Base-by-base conservation (phyloP, 1,140 invertebrate species). In the Heterodera carotae region DNA sequence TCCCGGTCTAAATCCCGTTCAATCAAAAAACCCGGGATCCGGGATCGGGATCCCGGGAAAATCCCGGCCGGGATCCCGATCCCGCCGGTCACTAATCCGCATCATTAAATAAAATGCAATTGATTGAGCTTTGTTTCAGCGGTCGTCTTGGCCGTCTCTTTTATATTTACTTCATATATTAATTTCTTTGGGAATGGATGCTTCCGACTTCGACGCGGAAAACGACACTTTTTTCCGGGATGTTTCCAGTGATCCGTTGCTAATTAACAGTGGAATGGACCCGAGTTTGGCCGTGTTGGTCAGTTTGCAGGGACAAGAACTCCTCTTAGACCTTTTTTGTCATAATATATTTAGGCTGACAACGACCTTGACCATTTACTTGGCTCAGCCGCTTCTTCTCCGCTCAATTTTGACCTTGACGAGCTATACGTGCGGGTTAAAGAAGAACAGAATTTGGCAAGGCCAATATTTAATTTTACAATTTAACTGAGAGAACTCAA, bases 321-420 rank as follows among this genome's bases (percentile, higher is more conserved):
- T n/a, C n/a, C n/a, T n/a, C n/a, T n/a, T n/a, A n/a, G 7, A 18
- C 7, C 27, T 10, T 15, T 66, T 66, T 29, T 1, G 0, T 29
- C 25, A 34, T 29, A 8, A 31, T 66, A 15, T 12, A 34, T 29
- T 31, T 22, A 74, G 71, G 76, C 36, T 7, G 76, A 78, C 60
- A 79, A 78, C 22, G 76, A 78, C 27, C 10, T 78, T 53, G 77
- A 78, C 53, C 76, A 68, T 8, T 77, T 79, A 1, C 27, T 78
- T 6, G 76, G 34, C 2, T 48, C 64, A 25, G 73, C 34, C 5
- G 34, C 34, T 25, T 67, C 36, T 2, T 69, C 76, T 15, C 76
- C 62, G 27, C n/a, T 79, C 4, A 48, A 79, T 48, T 79, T 78
- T 60, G 77, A 79, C 53, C 27, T 79, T 48, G 77, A 78, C n/a